Evolutionary conservation across 2,113 vertebrate species (phyloP).

Genomic region (Stictonetta naevosa): DNA sequence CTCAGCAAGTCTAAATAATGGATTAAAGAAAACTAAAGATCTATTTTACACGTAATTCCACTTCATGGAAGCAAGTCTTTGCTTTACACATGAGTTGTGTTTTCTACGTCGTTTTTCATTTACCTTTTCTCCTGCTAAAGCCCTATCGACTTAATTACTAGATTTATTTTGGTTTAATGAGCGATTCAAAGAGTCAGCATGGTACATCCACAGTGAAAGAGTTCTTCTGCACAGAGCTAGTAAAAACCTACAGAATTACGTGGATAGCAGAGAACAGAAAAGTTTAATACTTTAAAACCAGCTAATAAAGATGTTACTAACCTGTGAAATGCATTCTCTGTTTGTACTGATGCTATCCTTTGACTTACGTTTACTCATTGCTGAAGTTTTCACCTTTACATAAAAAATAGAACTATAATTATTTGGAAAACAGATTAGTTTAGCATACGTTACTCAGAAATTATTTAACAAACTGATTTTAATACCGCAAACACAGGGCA

Average conservation of each 20-base stretch:
- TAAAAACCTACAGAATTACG: fast-evolving
- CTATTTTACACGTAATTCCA: neutral
- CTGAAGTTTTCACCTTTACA: neutral
- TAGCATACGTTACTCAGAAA: neutral
- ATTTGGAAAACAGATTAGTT: neutral
- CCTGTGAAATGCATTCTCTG: constrained; percentile 86
- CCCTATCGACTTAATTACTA: neutral
- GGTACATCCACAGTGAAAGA: neutral
- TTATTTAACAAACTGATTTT: no score
- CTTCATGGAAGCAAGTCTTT: neutral
- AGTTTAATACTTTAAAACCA: neutral
- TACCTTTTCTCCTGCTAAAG: neutral
- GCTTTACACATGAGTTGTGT: neutral
- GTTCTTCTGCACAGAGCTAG: neutral
- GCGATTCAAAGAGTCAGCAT: neutral
- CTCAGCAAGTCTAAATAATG: neutral
- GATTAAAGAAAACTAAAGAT: neutral
- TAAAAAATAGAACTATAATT: neutral
- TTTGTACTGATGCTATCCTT: constrained; percentile 68
- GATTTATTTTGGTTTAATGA: neutral
- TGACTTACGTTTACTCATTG: constrained; percentile 84
- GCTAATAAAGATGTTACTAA: constrained; percentile 54
- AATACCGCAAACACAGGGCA: neutral
- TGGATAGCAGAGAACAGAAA: fast-evolving
- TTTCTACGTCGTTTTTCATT: neutral